Evolutionary conservation across 1,140 invertebrate species (phyloP).

Genomic region (Carcinoscorpius rotundicauda): DNA sequence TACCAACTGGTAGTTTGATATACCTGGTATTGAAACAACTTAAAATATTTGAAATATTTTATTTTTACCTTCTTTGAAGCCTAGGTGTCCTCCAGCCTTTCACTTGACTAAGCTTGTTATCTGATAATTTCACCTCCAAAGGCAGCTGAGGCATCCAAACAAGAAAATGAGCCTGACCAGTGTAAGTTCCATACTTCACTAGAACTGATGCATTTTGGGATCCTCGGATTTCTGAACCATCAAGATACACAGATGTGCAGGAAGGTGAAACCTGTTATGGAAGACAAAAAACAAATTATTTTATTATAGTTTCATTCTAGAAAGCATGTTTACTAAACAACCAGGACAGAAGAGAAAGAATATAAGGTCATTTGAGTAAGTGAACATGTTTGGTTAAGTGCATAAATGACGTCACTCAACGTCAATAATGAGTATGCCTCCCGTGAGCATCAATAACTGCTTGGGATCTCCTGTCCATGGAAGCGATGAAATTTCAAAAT

Average conservation of each 20-base stretch:
- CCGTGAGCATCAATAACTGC: too few relatives aligned
- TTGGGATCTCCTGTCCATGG: too few relatives aligned
- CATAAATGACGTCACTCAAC: too few relatives aligned
- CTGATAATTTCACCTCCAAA: constrained; percentile 73
- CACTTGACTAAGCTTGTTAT: constrained; percentile 79
- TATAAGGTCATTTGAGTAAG: too few relatives aligned
- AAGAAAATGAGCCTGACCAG: constrained; percentile 70
- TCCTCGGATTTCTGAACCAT: constrained; percentile 88
- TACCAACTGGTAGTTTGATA: too few relatives aligned
- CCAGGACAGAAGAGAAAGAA: too few relatives aligned
- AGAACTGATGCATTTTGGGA: constrained; percentile 87
- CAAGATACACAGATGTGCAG: constrained; percentile 91
- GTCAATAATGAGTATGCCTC: too few relatives aligned
- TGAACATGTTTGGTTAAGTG: too few relatives aligned
- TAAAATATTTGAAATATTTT: background rate
- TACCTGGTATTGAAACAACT: too few relatives aligned
- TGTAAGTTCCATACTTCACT: constrained; percentile 86
- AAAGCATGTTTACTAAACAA: too few relatives aligned
- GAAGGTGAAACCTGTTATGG: constrained; percentile 72
- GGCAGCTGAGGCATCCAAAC: constrained; percentile 97
- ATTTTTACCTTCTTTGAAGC: constrained; percentile 21
- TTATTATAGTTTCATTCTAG: background rate
- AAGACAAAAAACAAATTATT: constrained; percentile 9
- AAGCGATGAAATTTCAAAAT: too few relatives aligned
- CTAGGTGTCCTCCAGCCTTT: constrained; percentile 77